Evolutionary conservation across 2,113 vertebrate genomes (phyloP).

Genomic region (Seriola quinqueradiata): DNA sequence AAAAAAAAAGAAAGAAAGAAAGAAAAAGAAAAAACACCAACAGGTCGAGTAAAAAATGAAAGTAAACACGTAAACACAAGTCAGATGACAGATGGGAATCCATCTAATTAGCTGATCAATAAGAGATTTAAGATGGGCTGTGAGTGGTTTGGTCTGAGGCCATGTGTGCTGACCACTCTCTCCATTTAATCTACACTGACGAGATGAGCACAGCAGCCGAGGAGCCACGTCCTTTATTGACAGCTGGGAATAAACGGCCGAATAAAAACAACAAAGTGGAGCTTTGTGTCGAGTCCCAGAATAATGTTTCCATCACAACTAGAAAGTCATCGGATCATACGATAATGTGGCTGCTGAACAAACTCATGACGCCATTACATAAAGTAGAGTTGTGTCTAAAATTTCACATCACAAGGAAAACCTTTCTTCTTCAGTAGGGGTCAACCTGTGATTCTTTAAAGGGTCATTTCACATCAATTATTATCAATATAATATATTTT

Average conservation of each 20-base stretch:
- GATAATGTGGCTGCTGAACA: not conserved
- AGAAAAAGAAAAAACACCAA: not conserved
- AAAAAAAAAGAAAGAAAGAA: not conserved
- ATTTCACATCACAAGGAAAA: not conserved
- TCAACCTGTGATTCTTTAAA: not conserved
- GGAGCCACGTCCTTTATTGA: constrained; percentile 45
- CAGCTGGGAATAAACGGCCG: constrained; percentile 51
- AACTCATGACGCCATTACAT: not conserved
- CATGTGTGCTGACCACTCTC: constrained; percentile 53
- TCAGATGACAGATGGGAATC: constrained; percentile 61
- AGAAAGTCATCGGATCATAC: not conserved
- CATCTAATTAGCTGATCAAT: constrained; percentile 73
- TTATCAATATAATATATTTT: too few relatives aligned
- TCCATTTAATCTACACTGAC: constrained; percentile 69
- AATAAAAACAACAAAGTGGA: constrained; percentile 43
- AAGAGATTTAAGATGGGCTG: constrained; percentile 52
- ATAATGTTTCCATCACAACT: constrained; percentile 1
- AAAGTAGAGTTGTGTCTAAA: not conserved
- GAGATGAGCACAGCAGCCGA: constrained; percentile 50
- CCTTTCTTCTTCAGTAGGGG: too few relatives aligned
- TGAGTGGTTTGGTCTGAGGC: constrained; percentile 43
- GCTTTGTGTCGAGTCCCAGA: not conserved
- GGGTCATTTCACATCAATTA: not conserved
- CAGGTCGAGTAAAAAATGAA: constrained; percentile 35
- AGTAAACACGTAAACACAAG: constrained; percentile 40